Evolutionary conservation across 2,113 vertebrate species (phyloP), one percentile per base, ranked within the genome.

Genomic region (Amphiprion ocellaris): DNA sequence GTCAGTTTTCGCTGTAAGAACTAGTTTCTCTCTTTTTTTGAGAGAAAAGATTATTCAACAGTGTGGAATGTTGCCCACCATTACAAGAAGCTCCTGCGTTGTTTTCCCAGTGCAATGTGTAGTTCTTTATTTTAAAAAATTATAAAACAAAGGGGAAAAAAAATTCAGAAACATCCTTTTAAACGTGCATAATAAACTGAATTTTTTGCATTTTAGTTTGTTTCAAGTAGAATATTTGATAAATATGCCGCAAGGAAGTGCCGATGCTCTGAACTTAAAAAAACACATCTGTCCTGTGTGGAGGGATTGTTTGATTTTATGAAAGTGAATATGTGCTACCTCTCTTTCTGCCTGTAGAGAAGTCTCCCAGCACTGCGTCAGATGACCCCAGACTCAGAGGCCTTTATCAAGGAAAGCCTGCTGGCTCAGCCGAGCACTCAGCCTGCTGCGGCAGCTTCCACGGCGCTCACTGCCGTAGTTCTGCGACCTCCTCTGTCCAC

Each of bases 401-500:
- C 97, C 92, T 99, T 99, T 91, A 97, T 99, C 88, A 97, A 98
- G 87, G 96, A 98, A 93, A 99, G 97, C 92, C 95, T 97, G 85
- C 95, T 96, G 81, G 95, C 92, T 80, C 96, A 94, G 69, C 92
- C 96, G 0, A 91, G 93, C 24, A 83, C 94, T 1, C 96, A 96
- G 90, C 90, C 91, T 2, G 10, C 85, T 24, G 68, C 85, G 0
- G 21, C 84, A 19, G 61, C 96, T 24, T 96, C 96, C 10, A 95
- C 96, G 0, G 94, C 96, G 0, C 95, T 97, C 16, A 96, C 96
- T 0, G 95, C 97, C 0, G 96, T 97, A 86, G 95, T 97, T 62
- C 92, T 97, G n/a, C 96, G 96, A 66, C 94, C 96, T 7, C 94
- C 96, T 0, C 94, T 95, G 64, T 95, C 95, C 9, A 94, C 95